phyloP scores from a whole-genome alignment of 2,113 vertebrate species.

The Apteryx mantelli region DNA sequence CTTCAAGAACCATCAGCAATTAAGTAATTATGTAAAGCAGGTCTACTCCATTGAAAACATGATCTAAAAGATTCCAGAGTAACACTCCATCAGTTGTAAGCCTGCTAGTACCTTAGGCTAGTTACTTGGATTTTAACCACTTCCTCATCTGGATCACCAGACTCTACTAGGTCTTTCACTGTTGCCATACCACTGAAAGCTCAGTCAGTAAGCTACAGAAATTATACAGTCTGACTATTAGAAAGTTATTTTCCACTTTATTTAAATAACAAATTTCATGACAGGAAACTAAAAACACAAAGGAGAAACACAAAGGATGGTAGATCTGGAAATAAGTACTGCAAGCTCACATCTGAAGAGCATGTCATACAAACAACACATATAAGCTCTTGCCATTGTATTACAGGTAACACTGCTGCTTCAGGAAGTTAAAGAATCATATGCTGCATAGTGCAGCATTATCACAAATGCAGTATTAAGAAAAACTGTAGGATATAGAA shows the following conservation, averaged over 20 bases:
- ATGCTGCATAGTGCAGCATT: neutral
- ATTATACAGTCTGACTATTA: neutral
- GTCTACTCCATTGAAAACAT: neutral
- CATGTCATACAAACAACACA: neutral
- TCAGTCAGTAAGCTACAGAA: neutral
- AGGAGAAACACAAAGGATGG: neutral
- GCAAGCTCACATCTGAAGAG: neutral
- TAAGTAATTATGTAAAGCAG: slow-evolving; percentile 11
- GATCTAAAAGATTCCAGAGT: neutral
- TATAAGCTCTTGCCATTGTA: neutral
- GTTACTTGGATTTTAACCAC: neutral
- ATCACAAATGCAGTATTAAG: neutral
- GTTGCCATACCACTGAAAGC: neutral
- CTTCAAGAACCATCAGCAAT: neutral
- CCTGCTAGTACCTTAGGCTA: neutral
- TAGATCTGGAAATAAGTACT: neutral
- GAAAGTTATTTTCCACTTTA: neutral
- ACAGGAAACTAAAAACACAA: neutral
- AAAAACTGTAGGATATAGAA: neutral
- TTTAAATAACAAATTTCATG: neutral
- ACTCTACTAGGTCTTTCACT: neutral
- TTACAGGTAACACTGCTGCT: neutral
- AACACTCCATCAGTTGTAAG: neutral
- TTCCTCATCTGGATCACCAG: neutral
- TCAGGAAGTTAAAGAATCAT: neutral